Base-by-base conservation (phyloP, 1,140 invertebrate genomes). In the Rhagoletis zephyria region DNA sequence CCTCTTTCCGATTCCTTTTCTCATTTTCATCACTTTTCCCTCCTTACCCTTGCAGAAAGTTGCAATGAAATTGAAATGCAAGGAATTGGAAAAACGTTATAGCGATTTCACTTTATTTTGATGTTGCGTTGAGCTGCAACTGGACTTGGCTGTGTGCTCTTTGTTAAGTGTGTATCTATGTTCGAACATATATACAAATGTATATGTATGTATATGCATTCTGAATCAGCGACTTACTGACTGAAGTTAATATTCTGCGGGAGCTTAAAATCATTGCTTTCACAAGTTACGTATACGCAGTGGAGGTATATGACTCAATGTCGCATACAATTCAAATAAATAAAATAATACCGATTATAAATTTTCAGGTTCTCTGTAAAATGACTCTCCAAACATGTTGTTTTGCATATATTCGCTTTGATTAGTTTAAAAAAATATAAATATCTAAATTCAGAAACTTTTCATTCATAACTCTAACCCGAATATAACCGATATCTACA, bases 11-110 rank as follows among this genome's bases (percentile, higher is more conserved):
- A 48, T 56, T 10, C 2, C 5, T 40, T 60, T 4, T 56, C 56
- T 14, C 4, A 56, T 81, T 48, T 42, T n/a, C 45, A 14, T n/a
- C 45, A 45, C 14, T 74, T 74, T 63, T 56, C 48, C 59, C 51
- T 60, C 48, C n/a, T 12, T 65, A 4, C 19, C 4, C 19, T 74
- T 48, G 67, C 42, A 14, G 67, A 45, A 10, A 74, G 67, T 42
- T 48, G 67, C 14, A 81, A 81, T 56, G 74, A 81, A 81, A 81
- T 81, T 81, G 74, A 81, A 81, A 56, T 51, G 45, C 74, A 81
- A 12, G 74, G 74, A 81, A 81, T 56, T 56, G 74, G 74, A 56
- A 81, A 81, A 81, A 81, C 9, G n/a, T 56, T 81, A 56, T 48
- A n/a, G n/a, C n/a, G n/a, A n/a, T 56, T 77, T 81, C 74, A 9